Percentiles rank a stretch among this genome's conserved stretches.
Evolutionary conservation across 2,888 invertebrate genomes (phyloP).

Genomic region (Cerastoderma edule): DNA sequence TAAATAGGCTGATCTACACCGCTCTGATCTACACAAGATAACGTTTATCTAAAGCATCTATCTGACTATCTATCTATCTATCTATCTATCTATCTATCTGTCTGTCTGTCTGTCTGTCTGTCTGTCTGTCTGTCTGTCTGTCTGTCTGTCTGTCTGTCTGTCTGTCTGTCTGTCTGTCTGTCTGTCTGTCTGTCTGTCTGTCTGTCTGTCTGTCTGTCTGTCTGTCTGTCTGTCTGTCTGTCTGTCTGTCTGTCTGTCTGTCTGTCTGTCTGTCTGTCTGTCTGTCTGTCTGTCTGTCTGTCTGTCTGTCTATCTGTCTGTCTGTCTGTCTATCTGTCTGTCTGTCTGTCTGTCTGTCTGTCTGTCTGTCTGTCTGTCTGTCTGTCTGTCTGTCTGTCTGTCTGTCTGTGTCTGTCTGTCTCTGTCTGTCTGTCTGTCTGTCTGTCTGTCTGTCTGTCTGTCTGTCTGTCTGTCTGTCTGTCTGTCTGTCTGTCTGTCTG

Average conservation of each 20-base stretch:
- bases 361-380: conserved; percentile 11
- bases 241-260: conserved; percentile 2
- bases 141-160: conserved; percentile 15
- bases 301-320: conserved; percentile 19
- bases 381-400: conserved; percentile 7
- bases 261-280: conserved; percentile 17
- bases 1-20: too few species aligned
- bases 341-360: conserved; percentile 11
- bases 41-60: too few species aligned
- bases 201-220: conserved; percentile 13
- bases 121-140: conserved; percentile 15
- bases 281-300: conserved; percentile 19
- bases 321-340: conserved; percentile 14
- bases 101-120: conserved; percentile 15
- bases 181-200: conserved; percentile 14
- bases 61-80: conserved; percentile 19
- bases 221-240: conserved; percentile 2
- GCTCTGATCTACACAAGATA: too few species aligned
- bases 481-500: background rate
- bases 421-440: conserved; percentile 11
- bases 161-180: conserved; percentile 15
- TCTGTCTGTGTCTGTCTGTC: background rate
- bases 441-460: conserved; percentile 7
- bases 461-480: background rate
- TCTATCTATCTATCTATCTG: conserved; percentile 21